Conservation (phyloP, 2,888 invertebrate genomes). For the Alviniconcha strummeri region DNA sequence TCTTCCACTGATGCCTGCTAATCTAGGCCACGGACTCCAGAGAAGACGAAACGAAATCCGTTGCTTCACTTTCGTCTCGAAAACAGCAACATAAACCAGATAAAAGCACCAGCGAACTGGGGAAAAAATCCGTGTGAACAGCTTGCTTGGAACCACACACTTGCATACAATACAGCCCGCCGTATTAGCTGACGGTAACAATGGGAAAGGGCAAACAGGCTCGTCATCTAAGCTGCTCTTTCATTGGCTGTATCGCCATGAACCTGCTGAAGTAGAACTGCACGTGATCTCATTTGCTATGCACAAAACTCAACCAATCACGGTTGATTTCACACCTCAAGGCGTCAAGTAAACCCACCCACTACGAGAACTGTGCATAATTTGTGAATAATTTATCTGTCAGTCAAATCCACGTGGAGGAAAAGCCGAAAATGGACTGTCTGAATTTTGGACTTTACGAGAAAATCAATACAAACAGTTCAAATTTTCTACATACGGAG, state of each 20-base stretch:
- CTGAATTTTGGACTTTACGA: no score
- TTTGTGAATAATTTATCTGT: slow-evolving; percentile 36
- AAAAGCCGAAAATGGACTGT: not conserved
- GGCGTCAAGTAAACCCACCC: slow-evolving; percentile 32
- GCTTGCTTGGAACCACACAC: slow-evolving; percentile 57
- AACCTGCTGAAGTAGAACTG: slow-evolving; percentile 43
- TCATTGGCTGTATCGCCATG: slow-evolving; percentile 69
- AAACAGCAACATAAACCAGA: slow-evolving; percentile 17
- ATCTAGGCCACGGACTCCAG: slow-evolving; percentile 25
- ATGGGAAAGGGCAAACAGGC: slow-evolving; percentile 66
- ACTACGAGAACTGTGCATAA: slow-evolving; percentile 29
- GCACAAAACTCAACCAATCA: slow-evolving; percentile 48
- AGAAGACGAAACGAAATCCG: not conserved
- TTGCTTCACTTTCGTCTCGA: slow-evolving; percentile 16
- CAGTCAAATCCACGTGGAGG: slow-evolving; percentile 26
- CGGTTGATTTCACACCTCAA: not conserved
- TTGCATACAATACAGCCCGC: slow-evolving; percentile 63
- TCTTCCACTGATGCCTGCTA: slow-evolving; percentile 24
- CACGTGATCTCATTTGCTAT: slow-evolving; percentile 67
- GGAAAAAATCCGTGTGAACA: slow-evolving; percentile 47
- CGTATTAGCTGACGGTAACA: slow-evolving; percentile 63
- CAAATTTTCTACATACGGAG: no score
- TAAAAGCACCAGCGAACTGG: slow-evolving; percentile 25
- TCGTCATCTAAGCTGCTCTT: slow-evolving; percentile 65
- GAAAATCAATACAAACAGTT: no score